phyloP scores from a whole-genome alignment of 2,797 vertebrate species.

The Rhinella marina region DNA sequence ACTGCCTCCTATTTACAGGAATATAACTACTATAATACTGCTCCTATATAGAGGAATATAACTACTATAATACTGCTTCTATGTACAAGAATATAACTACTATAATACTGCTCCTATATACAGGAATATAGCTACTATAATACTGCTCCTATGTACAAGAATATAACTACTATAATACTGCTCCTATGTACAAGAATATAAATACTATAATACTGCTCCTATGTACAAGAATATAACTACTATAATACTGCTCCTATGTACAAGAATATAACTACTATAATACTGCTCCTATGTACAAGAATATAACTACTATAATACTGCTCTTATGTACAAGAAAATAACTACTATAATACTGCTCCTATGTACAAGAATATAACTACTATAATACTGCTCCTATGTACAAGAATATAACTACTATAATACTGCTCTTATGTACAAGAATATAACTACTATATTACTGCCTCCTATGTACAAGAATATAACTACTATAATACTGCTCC shows the following conservation, averaged over 20 bases:
- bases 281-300: slow-evolving; percentile 5
- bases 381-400: background rate
- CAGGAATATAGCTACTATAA: slow-evolving; percentile 9
- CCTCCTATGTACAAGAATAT: background rate
- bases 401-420: slow-evolving; percentile 21
- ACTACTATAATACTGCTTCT: slow-evolving; percentile 5
- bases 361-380: slow-evolving; percentile 12
- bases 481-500: slow-evolving; percentile 5
- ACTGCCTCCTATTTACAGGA: background rate
- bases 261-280: slow-evolving; percentile 17
- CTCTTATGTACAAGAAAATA: background rate
- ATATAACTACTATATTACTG: slow-evolving; percentile 11
- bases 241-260: background rate
- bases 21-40: slow-evolving; percentile 11
- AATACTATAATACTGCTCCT: background rate
- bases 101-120: slow-evolving; percentile 4
- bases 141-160: slow-evolving; percentile 2
- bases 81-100: background rate
- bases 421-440: slow-evolving; percentile 6
- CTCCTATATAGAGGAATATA: slow-evolving; percentile 1
- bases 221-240: slow-evolving; percentile 1
- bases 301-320: slow-evolving; percentile 7
- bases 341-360: slow-evolving; percentile 2
- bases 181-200: slow-evolving; percentile 14
- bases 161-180: slow-evolving; percentile 15